Base-by-base conservation (phyloP, 1,140 invertebrate genomes). In the Caenorhabditis remanei region DNA sequence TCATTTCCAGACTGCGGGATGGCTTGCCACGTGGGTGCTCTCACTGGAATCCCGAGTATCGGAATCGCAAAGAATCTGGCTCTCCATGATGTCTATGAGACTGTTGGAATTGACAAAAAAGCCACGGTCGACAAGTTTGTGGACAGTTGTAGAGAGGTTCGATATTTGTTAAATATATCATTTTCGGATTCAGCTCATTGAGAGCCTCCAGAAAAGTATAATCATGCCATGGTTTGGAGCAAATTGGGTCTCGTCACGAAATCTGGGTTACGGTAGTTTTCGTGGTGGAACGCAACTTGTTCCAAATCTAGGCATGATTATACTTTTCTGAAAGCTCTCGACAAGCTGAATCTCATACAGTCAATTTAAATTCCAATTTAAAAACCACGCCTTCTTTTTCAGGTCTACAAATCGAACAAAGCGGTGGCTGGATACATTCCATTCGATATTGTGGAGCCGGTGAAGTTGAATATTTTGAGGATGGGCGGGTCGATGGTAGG, bases 11-110 rank as follows among this genome's bases (percentile, higher is more conserved):
- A 75, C 16, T 89, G 84, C 79, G 88, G 88, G 8, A 65, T 89
- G 21, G 88, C 88, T 5, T 89, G 88, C 53, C 88, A 89, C 83
- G 85, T 89, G 32, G 87, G 87, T 7, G 86, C 87, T 14, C 63
- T 82, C 2, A 50, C 75, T 16, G 88, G 88, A 16, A 75, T 89
- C 24, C 56, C 88, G 2, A 84, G 61, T 0, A 83, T 88, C 2
- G 88, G 88, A 24, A 83, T 89, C 11, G 84, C 88, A 14, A 89
- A 89, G 48, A 85, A 85, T 32, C 55, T 88, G 9, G 24, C 85
- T n/a, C 87, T 84, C 14, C 63, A 89, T 14, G 40, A 55, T 11
- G 67, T 43, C 14, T 43, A 56, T 32, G 58, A 75, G 7, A 53
- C 71, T 2, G 24, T 55, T 21, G 55, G 53, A 48, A 79, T 79